These are phyloP conservation scores for Corythornis cristatus DNA, from an alignment of 2,113 vertebrate genomes.

Conservation along the genomic window DNA sequence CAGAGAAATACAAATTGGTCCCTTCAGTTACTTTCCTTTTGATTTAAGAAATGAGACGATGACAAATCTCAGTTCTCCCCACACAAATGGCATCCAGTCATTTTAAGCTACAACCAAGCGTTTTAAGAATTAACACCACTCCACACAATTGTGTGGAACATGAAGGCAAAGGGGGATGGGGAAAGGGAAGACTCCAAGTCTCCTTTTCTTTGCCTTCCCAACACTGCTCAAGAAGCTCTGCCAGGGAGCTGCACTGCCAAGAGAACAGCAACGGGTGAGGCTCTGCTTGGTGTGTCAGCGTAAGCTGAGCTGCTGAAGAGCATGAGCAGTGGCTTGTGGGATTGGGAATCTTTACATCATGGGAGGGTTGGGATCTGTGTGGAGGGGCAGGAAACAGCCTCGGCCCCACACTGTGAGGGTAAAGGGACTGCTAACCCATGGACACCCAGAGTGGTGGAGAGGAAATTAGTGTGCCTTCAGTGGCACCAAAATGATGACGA, in stretches of 20 bases:
- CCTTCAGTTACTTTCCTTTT: neutral
- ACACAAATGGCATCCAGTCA: neutral
- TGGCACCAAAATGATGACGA: neutral
- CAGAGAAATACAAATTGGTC: neutral
- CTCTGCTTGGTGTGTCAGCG: neutral
- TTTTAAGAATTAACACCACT: neutral
- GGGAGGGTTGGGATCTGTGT: neutral
- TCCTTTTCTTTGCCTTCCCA: neutral
- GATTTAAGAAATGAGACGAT: neutral
- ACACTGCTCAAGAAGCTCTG: neutral
- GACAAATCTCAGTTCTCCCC: neutral
- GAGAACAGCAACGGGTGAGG: rapidly evolving
- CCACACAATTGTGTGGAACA: neutral
- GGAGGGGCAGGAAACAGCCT: neutral
- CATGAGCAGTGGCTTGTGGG: neutral
- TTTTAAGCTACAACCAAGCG: neutral
- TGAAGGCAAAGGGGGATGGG: neutral
- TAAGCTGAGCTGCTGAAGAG: neutral
- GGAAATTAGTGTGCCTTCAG: neutral
- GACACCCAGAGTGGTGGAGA: neutral
- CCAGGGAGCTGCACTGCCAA: neutral
- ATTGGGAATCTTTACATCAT: neutral
- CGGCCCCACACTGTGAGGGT: neutral
- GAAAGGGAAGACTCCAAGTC: neutral
- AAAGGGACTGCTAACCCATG: neutral